Evolutionary conservation across 2,113 vertebrate species (phyloP).

Genomic region (Colossoma macropomum): DNA sequence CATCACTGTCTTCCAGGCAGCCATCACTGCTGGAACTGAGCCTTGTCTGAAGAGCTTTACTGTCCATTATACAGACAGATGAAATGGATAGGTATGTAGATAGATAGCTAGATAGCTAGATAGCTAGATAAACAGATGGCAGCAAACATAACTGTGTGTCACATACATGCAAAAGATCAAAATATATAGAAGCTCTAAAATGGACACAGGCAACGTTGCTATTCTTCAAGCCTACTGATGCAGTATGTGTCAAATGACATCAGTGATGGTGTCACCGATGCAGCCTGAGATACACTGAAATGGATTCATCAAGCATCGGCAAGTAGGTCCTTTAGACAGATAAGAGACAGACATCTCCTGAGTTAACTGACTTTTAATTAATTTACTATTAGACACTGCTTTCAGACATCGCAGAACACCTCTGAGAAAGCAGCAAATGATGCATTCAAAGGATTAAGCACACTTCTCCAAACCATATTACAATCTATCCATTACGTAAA

Average conservation of each 20-base stretch:
- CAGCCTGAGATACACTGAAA: not conserved
- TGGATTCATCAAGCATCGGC: slow-evolving; percentile 2
- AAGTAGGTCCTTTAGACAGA: not conserved
- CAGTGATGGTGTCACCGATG: slow-evolving; percentile 4
- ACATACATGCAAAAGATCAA: not conserved
- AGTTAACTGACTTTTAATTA: not conserved
- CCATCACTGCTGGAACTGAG: slow-evolving; percentile 28
- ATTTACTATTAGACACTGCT: not conserved
- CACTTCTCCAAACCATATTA: not conserved
- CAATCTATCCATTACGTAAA: not conserved
- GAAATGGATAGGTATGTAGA: too few species aligned
- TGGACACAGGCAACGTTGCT: not conserved
- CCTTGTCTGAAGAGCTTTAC: not conserved
- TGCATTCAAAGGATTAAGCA: not conserved
- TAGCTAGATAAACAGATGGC: too few species aligned
- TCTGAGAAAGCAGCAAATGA: not conserved
- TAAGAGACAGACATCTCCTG: not conserved
- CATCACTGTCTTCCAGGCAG: slow-evolving; percentile 38
- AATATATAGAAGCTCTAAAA: not conserved
- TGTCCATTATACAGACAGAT: slow-evolving; percentile 15
- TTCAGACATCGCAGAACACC: not conserved
- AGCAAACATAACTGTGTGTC: too few species aligned
- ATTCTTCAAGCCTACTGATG: not conserved
- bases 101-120: too few species aligned
- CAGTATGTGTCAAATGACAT: not conserved